Conservation (phyloP, 2,113 vertebrate species). For the Semicossyphus pulcher region DNA sequence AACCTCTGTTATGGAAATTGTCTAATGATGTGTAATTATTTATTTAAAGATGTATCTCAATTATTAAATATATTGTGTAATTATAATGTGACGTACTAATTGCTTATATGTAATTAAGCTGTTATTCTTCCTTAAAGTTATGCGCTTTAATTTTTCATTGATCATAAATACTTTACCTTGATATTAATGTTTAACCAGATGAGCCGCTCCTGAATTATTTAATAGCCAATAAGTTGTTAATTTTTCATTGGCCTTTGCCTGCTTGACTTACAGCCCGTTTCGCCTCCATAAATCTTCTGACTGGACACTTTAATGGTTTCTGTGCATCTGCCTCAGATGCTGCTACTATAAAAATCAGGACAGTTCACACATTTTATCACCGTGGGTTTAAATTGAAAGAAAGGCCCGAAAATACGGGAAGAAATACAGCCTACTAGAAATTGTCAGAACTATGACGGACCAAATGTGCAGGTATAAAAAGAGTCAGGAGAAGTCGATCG, state of each 20-base stretch:
- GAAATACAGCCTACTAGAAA: too few species aligned
- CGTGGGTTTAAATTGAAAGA: background rate
- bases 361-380: background rate
- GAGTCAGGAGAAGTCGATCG: too few species aligned
- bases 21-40: too few species aligned
- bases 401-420: background rate
- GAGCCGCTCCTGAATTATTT: conserved; percentile 19
- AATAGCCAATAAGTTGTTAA: conserved; percentile 39
- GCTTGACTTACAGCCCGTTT: conserved; percentile 23
- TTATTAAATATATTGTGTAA: too few species aligned
- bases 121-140: too few species aligned
- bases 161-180: conserved; percentile 11
- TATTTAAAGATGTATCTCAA: too few species aligned
- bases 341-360: conserved; percentile 11
- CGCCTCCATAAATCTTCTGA: conserved; percentile 20
- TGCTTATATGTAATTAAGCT: too few species aligned
- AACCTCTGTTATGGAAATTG: too few species aligned
- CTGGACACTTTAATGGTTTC: conserved; percentile 27
- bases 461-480: too few species aligned
- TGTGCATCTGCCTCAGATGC: conserved; percentile 11
- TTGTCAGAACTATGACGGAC: too few species aligned
- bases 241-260: conserved; percentile 41
- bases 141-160: background rate
- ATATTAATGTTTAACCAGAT: conserved; percentile 5
- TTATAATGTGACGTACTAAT: too few species aligned